These are phyloP conservation scores for Apodemia duryi DNA, from an alignment of 2,888 invertebrate genomes.

Conservation along the genomic window DNA sequence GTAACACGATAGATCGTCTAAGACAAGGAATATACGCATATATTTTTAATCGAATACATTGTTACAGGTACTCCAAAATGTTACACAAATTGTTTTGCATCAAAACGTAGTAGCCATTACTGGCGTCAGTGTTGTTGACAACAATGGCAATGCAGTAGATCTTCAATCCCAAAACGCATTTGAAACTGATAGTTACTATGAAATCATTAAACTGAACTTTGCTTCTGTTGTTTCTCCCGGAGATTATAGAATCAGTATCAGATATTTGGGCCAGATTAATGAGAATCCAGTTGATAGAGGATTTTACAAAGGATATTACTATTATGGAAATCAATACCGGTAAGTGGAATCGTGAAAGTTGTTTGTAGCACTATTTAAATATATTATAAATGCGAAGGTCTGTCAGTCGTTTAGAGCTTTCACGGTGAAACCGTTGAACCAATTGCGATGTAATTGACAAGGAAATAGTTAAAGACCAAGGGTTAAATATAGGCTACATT, in stretches of 20 bases:
- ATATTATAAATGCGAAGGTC: too few species aligned
- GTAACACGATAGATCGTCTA: too few species aligned
- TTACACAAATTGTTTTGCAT: conserved; percentile 61
- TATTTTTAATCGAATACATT: not conserved
- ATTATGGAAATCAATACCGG: conserved; percentile 43
- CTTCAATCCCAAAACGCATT: conserved; percentile 44
- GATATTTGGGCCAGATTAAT: conserved; percentile 54
- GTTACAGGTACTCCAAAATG: conserved; percentile 49
- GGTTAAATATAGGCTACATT: too few species aligned
- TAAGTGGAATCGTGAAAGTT: conserved; percentile 32
- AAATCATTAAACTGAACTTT: conserved; percentile 55
- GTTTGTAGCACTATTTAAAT: not conserved
- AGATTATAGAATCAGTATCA: conserved; percentile 50
- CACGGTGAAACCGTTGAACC: too few species aligned
- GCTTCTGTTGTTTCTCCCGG: conserved; percentile 44
- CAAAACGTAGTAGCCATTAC: conserved; percentile 57
- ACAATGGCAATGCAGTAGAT: conserved; percentile 36
- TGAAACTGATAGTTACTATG: conserved; percentile 51
- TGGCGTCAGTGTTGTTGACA: conserved; percentile 41
- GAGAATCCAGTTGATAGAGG: conserved; percentile 63
- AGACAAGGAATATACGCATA: too few species aligned
- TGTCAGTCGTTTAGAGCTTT: too few species aligned
- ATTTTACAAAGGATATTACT: conserved; percentile 68
- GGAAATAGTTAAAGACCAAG: too few species aligned
- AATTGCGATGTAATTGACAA: too few species aligned